Percentiles rank a stretch among this genome's conserved stretches.
Evolutionary conservation across 2,113 vertebrate genomes (phyloP).

Genomic region (Cyanistes caeruleus): DNA sequence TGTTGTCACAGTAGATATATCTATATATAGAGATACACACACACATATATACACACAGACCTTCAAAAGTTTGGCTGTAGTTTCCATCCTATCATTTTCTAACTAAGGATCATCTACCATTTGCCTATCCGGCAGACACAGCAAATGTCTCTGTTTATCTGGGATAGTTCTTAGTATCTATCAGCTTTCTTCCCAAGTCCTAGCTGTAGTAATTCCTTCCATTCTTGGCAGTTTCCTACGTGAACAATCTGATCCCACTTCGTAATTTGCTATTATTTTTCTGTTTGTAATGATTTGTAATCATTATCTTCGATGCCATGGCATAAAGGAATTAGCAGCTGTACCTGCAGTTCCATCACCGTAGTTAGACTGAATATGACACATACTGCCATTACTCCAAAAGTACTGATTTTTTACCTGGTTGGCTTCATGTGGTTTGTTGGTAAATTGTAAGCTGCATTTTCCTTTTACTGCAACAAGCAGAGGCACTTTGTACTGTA

Average conservation of each 20-base stretch:
- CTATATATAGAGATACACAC: too few species aligned
- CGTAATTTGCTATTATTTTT: not conserved
- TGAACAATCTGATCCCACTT: not conserved
- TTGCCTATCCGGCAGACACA: not conserved
- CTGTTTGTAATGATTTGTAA: not conserved
- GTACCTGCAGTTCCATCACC: not conserved
- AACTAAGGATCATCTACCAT: not conserved
- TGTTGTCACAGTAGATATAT: not conserved
- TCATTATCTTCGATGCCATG: not conserved
- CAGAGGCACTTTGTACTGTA: slow-evolving; percentile 12
- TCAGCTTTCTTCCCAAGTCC: not conserved
- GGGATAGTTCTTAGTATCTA: not conserved
- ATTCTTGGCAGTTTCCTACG: not conserved
- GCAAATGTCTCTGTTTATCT: not conserved
- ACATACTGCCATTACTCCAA: not conserved
- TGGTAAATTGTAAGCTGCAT: slow-evolving; percentile 27
- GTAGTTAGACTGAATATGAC: not conserved
- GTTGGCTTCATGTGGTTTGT: slow-evolving; percentile 8
- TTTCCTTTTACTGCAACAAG: slow-evolving; percentile 32
- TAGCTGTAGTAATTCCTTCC: not conserved
- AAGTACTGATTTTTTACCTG: not conserved
- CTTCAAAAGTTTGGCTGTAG: not conserved
- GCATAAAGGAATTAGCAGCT: not conserved
- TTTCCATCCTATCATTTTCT: not conserved
- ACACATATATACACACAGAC: rapidly evolving